A percentile compares a stretch with the other conserved stretches of the same genome.
Conservation (phyloP, 2,113 vertebrate genomes). For the Spheniscus mendiculus region DNA sequence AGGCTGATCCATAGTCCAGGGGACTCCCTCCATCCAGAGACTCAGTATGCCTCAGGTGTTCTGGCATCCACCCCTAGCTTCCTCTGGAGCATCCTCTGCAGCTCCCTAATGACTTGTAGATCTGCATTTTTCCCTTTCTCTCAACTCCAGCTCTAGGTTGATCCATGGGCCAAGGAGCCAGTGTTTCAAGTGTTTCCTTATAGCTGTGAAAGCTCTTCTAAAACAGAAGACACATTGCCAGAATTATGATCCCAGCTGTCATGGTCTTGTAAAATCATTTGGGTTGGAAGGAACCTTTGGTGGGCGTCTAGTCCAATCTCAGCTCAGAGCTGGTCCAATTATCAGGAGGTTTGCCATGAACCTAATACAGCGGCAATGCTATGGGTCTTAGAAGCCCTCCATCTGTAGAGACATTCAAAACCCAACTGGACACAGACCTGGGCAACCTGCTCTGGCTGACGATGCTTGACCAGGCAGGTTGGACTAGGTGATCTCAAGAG, state of each 20-base stretch:
- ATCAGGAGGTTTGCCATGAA: not conserved
- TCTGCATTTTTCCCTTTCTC: not conserved
- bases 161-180: not conserved
- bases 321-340: not conserved
- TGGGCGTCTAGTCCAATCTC: not conserved
- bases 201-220: not conserved
- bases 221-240: not conserved
- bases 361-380: not conserved
- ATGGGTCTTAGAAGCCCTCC: not conserved
- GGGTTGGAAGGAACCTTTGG: not conserved
- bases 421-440: not conserved
- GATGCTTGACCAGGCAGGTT: accelerated
- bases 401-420: not conserved
- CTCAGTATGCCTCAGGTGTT: not conserved
- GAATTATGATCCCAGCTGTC: not conserved
- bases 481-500: not conserved
- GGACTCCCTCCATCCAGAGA: not conserved
- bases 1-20: not conserved
- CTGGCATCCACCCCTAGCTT: not conserved
- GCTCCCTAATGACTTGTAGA: not conserved
- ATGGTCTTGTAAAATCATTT: not conserved
- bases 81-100: not conserved
- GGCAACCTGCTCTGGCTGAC: not conserved
- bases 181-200: not conserved
- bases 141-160: not conserved